Percentiles rank a stretch among this genome's conserved stretches.
Evolutionary conservation across 2,888 invertebrate genomes (phyloP).

Genomic region (Sturmia bella): DNA sequence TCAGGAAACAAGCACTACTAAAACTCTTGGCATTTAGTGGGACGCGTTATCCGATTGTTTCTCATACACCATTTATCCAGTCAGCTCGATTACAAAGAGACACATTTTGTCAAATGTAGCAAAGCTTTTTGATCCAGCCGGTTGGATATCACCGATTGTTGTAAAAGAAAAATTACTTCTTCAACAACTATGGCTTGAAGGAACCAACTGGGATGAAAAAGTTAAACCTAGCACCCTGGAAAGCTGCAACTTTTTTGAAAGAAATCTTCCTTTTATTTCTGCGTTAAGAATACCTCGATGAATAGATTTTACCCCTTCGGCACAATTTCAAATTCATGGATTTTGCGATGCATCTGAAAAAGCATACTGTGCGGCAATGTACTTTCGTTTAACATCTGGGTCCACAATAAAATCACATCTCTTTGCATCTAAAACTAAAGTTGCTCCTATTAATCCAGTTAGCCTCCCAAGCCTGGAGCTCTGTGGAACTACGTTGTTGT

Average conservation of each 20-base stretch:
- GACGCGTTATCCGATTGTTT: conserved; percentile 70
- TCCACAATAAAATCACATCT: background rate
- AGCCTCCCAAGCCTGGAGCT: background rate
- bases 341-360: background rate
- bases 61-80: background rate
- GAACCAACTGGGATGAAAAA: background rate
- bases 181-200: conserved; percentile 11
- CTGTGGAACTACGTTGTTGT: background rate
- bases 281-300: background rate
- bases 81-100: conserved; percentile 4
- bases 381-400: background rate
- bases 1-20: background rate
- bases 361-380: background rate
- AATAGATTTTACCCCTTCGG: background rate
- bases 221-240: background rate
- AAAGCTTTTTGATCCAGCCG: too few species aligned
- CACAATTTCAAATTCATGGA: background rate
- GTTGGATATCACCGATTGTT: background rate
- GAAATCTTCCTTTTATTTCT: background rate
- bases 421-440: background rate
- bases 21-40: conserved; percentile 66
- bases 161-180: conserved; percentile 2
- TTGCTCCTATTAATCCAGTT: background rate
- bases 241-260: background rate
- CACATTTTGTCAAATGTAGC: conserved; percentile 2